Evolutionary conservation across 2,797 vertebrate species (phyloP), one percentile per base, ranked within the genome.

Genomic region (Myotis planiceps): DNA sequence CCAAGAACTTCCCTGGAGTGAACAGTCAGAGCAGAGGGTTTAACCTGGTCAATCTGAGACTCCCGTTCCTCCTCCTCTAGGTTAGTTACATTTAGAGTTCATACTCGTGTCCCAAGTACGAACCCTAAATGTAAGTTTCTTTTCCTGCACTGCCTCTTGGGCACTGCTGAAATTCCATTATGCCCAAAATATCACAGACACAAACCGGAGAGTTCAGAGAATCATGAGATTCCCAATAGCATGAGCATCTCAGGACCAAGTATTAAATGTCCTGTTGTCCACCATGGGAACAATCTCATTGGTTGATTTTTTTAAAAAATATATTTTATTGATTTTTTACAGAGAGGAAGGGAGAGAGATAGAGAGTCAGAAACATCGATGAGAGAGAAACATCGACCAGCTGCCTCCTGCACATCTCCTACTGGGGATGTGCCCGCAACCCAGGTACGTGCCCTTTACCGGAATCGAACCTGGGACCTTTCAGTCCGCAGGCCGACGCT

Each of bases 281-380:
- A 6, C n/a, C 27, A 27, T 0, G 29, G 14, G 23, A 0, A 53
- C 21, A 3, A 1, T 66, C 49, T 55, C 21, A 6, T 1, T 68
- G 2, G 4, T 15, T 14, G 12, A 15, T 32, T 37, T 83, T n/a
- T n/a, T n/a, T n/a, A n/a, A n/a, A n/a, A n/a, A n/a, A n/a, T n/a
- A n/a, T n/a, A n/a, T n/a, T n/a, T n/a, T n/a, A n/a, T n/a, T n/a
- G n/a, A n/a, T n/a, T n/a, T n/a, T n/a, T n/a, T n/a, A n/a, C n/a
- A n/a, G n/a, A n/a, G n/a, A n/a, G n/a, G n/a, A n/a, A n/a, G n/a
- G n/a, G n/a, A n/a, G n/a, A n/a, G n/a, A n/a, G n/a, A n/a, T n/a
- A n/a, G n/a, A n/a, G n/a, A n/a, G n/a, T n/a, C n/a, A n/a, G n/a
- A n/a, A n/a, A n/a, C n/a, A n/a, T n/a, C n/a, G n/a, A n/a, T n/a